Evolutionary conservation across 2,113 vertebrate species (phyloP).

Genomic region (Archilochus colubris): DNA sequence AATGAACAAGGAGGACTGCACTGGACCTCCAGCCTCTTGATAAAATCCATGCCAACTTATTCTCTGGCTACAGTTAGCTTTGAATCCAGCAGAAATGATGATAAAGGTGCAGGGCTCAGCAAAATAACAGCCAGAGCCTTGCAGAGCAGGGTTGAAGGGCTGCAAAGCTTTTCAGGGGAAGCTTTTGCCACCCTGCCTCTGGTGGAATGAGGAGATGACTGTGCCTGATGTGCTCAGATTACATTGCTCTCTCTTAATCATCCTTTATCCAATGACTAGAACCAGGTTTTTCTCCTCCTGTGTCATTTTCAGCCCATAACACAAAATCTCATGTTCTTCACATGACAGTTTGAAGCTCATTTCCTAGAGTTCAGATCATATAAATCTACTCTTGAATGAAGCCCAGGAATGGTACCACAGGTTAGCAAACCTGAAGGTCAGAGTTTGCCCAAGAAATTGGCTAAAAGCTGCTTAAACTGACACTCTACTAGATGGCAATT

Average conservation of each 20-base stretch:
- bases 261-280: background rate
- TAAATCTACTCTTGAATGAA: background rate
- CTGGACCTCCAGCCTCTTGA: background rate
- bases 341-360: background rate
- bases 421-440: background rate
- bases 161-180: background rate
- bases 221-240: background rate
- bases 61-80: background rate
- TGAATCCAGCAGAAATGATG: background rate
- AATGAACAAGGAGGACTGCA: background rate
- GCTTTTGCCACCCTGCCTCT: background rate
- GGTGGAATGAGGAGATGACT: background rate
- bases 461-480: background rate
- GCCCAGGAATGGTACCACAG: background rate
- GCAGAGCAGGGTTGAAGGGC: background rate
- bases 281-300: background rate
- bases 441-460: background rate
- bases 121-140: background rate
- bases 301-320: background rate
- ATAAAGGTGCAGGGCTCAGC: background rate
- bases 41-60: fast-evolving
- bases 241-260: background rate
- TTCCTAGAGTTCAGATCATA: fast-evolving
- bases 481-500: background rate
- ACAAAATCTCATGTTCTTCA: background rate